Percentiles rank a stretch among this genome's conserved stretches.
phyloP scores from a whole-genome alignment of 2,113 vertebrate genomes.

The Xyrauchen texanus region DNA sequence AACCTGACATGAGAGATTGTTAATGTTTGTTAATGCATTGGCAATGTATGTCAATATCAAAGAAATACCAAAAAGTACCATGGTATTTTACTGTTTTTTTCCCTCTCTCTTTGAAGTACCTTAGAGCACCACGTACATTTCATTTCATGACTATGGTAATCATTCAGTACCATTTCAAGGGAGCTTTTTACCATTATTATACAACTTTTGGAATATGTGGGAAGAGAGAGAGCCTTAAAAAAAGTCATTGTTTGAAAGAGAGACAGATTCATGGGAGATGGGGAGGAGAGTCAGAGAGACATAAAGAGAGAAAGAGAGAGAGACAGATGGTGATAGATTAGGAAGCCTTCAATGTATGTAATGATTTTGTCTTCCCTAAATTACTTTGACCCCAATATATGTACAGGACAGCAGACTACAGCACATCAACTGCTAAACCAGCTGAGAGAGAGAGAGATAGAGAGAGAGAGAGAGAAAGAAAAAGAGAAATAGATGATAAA shows the following conservation, averaged over 20 bases:
- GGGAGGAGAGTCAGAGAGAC: neutral
- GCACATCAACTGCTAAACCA: constrained; percentile 33
- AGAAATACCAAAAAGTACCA: too few species aligned
- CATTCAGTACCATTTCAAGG: too few species aligned
- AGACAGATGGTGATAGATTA: constrained; percentile 41
- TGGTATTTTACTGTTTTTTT: too few species aligned
- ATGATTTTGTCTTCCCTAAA: constrained; percentile 33
- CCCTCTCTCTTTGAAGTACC: too few species aligned
- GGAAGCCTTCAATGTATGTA: constrained; percentile 30
- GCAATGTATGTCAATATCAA: too few species aligned
- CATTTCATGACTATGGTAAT: too few species aligned
- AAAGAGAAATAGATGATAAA: constrained; percentile 36
- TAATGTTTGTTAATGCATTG: neutral
- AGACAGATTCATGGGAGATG: neutral
- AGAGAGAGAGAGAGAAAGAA: neutral
- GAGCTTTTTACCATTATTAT: too few species aligned
- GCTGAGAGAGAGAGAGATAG: neutral
- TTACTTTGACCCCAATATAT: constrained; percentile 41
- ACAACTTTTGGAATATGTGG: neutral
- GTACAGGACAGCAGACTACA: constrained; percentile 39
- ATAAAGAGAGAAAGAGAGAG: constrained; percentile 35
- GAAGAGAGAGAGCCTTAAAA: neutral
- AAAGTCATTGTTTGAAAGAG: neutral
- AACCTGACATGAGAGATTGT: constrained; percentile 73
- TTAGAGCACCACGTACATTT: too few species aligned